Evolutionary conservation across 2,797 vertebrate species (phyloP).

Genomic region (Hypotaenidia philippensis): DNA sequence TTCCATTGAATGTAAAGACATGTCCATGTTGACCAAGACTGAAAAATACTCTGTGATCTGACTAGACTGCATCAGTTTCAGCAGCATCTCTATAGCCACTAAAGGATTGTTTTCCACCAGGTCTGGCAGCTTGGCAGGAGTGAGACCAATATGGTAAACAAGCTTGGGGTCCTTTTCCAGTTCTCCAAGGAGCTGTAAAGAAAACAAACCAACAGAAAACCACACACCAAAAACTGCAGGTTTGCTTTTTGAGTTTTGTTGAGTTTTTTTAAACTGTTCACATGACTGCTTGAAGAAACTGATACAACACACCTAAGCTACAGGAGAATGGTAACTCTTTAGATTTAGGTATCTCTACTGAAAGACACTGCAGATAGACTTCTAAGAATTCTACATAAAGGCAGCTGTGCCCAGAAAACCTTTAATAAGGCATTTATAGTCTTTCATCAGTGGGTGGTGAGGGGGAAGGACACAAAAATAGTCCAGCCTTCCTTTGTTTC

Average conservation of each 20-base stretch:
- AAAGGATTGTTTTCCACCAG: slow-evolving; percentile 98
- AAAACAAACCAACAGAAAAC: not conserved
- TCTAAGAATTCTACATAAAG: not conserved
- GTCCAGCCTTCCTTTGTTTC: not conserved
- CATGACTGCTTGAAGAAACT: not conserved
- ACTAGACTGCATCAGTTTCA: slow-evolving; percentile 98
- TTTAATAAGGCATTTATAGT: not conserved
- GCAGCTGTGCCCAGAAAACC: not conserved
- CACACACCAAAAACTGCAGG: no score
- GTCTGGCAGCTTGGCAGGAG: slow-evolving; percentile 94
- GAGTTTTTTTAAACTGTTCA: not conserved
- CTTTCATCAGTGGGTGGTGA: not conserved
- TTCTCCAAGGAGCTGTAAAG: slow-evolving; percentile 91
- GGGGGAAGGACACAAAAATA: not conserved
- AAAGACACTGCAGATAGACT: not conserved
- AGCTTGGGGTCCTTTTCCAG: slow-evolving; percentile 97
- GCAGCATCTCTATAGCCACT: slow-evolving; percentile 98
- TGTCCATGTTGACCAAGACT: slow-evolving; percentile 98
- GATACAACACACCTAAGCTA: not conserved
- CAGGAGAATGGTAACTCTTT: not conserved
- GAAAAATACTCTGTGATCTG: slow-evolving; percentile 99
- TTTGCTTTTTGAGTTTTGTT: no score
- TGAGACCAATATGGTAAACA: slow-evolving; percentile 96
- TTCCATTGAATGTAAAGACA: slow-evolving; percentile 99
- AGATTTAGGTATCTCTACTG: not conserved